Conservation (phyloP, 2,113 vertebrate species). For the Urocynchramus pylzowi region DNA sequence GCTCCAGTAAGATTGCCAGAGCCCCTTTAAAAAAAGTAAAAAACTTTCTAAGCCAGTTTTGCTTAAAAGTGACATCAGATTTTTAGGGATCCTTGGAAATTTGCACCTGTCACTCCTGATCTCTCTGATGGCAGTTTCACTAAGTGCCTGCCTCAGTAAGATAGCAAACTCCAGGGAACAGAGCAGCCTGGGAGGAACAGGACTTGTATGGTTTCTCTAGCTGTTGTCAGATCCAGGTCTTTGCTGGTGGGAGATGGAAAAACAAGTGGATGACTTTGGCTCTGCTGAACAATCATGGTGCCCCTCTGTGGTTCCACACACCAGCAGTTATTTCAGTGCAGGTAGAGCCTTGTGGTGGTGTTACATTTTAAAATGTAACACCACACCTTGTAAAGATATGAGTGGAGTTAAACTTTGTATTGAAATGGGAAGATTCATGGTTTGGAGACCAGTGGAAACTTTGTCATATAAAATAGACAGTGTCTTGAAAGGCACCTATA, state of each 20-base stretch:
- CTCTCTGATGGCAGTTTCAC: not conserved
- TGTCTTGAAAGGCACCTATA: not conserved
- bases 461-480: not conserved
- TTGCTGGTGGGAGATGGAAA: not conserved
- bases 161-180: not conserved
- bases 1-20: not conserved
- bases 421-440: not conserved
- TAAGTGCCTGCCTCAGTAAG: not conserved
- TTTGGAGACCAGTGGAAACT: not conserved
- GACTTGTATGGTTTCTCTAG: not conserved
- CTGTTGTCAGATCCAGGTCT: not conserved
- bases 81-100: constrained; percentile 13
- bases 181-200: not conserved
- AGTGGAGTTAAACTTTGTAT: not conserved
- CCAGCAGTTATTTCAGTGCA: not conserved
- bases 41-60: not conserved
- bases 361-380: too few species aligned
- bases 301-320: not conserved
- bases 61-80: not conserved
- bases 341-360: too few species aligned
- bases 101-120: not conserved
- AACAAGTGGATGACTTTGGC: not conserved
- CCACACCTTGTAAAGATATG: not conserved
- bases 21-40: not conserved
- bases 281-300: not conserved